These are phyloP conservation scores for Lethocerus indicus DNA, from an alignment of 1,140 invertebrate species.

Conservation along the genomic window DNA sequence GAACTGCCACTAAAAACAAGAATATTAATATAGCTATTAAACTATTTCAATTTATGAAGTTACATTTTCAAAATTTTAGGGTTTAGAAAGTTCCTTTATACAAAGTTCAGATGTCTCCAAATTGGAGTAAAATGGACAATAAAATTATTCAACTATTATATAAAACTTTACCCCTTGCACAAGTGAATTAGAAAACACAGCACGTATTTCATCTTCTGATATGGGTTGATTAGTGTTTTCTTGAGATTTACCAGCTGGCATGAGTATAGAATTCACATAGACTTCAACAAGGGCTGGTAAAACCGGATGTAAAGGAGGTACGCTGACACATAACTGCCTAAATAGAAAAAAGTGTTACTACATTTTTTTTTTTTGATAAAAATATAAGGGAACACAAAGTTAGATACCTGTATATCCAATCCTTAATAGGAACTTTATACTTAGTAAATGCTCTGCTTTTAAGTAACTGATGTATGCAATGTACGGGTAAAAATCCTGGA, in stretches of 20 bases:
- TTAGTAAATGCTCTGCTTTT: constrained; percentile 92
- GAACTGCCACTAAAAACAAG: too few relatives aligned
- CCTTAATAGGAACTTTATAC: constrained; percentile 42
- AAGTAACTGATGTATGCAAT: constrained; percentile 91
- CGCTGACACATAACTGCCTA: constrained; percentile 73
- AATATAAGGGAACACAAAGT: not conserved
- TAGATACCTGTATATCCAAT: constrained; percentile 21
- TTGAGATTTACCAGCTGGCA: constrained; percentile 45
- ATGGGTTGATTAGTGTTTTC: constrained; percentile 77
- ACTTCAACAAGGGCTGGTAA: constrained; percentile 87
- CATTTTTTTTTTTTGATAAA: not conserved
- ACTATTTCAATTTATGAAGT: too few relatives aligned
- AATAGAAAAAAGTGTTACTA: constrained; percentile 7
- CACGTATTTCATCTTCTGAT: constrained; percentile 73
- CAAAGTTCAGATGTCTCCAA: too few relatives aligned
- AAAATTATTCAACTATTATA: too few relatives aligned
- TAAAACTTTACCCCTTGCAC: constrained; percentile 17
- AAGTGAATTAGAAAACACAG: constrained; percentile 63
- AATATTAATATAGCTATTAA: too few relatives aligned
- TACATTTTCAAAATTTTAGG: too few relatives aligned
- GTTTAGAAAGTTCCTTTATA: too few relatives aligned
- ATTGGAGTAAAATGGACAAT: too few relatives aligned
- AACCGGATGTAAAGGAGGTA: constrained; percentile 79
- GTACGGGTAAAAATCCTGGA: constrained; percentile 84
- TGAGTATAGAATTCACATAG: constrained; percentile 83